phyloP scores from a whole-genome alignment of 2,888 invertebrate genomes.

The Caenorhabditis panamensis region DNA sequence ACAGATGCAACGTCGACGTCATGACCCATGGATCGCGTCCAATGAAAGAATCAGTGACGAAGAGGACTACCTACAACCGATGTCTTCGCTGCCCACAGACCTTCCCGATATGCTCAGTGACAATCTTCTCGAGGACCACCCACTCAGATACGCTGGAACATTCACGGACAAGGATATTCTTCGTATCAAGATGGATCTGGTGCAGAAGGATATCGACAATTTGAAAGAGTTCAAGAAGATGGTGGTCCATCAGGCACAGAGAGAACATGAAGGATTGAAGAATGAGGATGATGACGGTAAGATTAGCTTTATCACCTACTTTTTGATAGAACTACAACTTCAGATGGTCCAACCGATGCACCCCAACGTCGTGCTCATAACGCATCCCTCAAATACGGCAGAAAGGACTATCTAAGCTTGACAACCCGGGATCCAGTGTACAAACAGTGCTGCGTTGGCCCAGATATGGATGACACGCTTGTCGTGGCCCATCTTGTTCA shows the following conservation, averaged over 20 bases:
- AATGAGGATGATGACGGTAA: conserved; percentile 24
- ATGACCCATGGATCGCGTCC: conserved; percentile 34
- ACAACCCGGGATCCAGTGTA: conserved; percentile 37
- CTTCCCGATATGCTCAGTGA: conserved; percentile 19
- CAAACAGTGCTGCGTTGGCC: conserved; percentile 32
- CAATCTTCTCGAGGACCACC: conserved; percentile 39
- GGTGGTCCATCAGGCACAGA: conserved; percentile 21
- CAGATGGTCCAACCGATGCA: conserved; percentile 27
- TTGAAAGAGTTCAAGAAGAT: conserved; percentile 23
- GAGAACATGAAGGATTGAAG: conserved; percentile 25
- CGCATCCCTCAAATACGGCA: neutral
- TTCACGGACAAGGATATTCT: conserved; percentile 59
- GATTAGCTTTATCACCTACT: neutral
- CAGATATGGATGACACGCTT: conserved; percentile 22
- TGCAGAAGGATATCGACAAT: conserved; percentile 50
- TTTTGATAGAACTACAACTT: no score
- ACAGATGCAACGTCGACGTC: conserved; percentile 22
- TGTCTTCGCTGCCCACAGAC: neutral
- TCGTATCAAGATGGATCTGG: conserved; percentile 24
- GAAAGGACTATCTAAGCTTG: conserved; percentile 22
- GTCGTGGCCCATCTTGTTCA: conserved; percentile 7
- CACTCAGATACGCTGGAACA: conserved; percentile 39
- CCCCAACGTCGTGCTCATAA: conserved; percentile 22
- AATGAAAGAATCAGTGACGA: conserved; percentile 60
- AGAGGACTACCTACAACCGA: conserved; percentile 51